Conservation (phyloP, 92 coral and sea anemone genomes). For the Meandrina meandrites region DNA sequence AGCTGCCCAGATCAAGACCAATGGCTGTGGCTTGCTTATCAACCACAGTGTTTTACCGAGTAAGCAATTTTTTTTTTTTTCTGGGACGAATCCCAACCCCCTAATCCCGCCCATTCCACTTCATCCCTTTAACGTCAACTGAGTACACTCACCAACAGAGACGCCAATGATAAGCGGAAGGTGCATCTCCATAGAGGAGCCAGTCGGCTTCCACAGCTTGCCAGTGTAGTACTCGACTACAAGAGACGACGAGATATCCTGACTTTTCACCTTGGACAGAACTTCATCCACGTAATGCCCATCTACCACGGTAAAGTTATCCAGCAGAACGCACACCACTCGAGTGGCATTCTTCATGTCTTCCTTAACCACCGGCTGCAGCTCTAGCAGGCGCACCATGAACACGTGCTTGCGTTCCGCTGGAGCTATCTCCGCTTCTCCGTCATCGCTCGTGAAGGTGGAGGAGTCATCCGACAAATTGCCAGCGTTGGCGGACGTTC, state of each 20-base stretch:
- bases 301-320: constrained; percentile 66
- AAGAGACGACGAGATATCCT: constrained; percentile 57
- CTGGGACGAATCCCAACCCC: too few relatives aligned
- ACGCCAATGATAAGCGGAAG: constrained; percentile 74
- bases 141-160: constrained; percentile 77
- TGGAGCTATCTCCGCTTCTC: background rate
- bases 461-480: constrained; percentile 5
- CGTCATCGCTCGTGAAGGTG: background rate
- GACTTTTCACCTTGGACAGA: constrained; percentile 48
- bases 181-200: constrained; percentile 49
- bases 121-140: too few relatives aligned
- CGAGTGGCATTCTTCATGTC: constrained; percentile 58
- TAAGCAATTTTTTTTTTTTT: too few relatives aligned
- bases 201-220: constrained; percentile 41
- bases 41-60: too few relatives aligned
- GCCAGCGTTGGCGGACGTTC: constrained; percentile 19
- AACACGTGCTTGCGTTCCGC: constrained; percentile 66
- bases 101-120: too few relatives aligned
- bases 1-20: too few relatives aligned
- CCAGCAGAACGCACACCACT: constrained; percentile 73
- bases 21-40: too few relatives aligned
- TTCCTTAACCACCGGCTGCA: constrained; percentile 54
- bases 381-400: constrained; percentile 71
- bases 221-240: constrained; percentile 76
- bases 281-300: constrained; percentile 72